phyloP scores from a whole-genome alignment of 2,888 invertebrate genomes.

The Drosophila meridionalis region DNA sequence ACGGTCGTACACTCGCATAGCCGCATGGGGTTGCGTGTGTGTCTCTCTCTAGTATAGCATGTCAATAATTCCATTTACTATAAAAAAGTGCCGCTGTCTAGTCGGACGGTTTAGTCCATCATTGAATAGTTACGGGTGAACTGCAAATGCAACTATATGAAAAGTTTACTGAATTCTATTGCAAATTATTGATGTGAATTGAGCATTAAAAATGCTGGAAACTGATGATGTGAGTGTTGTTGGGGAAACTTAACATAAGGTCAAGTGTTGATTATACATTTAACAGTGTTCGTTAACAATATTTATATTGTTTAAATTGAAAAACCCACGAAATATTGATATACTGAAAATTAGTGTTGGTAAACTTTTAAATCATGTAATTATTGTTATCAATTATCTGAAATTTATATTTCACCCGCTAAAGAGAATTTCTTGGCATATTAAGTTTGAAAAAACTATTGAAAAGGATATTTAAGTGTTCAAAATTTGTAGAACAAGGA shows the following conservation, averaged over 20 bases:
- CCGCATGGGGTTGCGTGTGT: background rate
- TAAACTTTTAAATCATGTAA: background rate
- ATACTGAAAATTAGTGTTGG: background rate
- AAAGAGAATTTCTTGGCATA: background rate
- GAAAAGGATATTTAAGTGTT: background rate
- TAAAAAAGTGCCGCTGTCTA: conserved; percentile 48
- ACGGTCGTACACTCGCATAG: conserved; percentile 1
- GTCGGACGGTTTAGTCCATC: conserved; percentile 55
- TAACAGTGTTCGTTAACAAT: background rate
- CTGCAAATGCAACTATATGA: background rate
- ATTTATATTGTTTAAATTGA: background rate
- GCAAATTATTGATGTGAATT: conserved; percentile 1
- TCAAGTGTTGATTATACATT: background rate
- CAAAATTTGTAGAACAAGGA: background rate
- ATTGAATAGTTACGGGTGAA: conserved; percentile 25
- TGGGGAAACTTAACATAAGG: too few relatives aligned
- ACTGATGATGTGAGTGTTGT: conserved; percentile 64
- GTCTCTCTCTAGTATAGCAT: conserved; percentile 34
- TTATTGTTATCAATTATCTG: background rate
- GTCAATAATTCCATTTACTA: conserved; percentile 65
- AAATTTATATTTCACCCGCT: background rate
- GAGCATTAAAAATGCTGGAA: conserved; percentile 56
- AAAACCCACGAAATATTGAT: background rate
- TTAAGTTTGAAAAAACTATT: background rate
- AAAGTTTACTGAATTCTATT: conserved; percentile 7